These are phyloP conservation scores for Palythoa caribaeorum DNA, from an alignment of 92 coral and sea anemone genomes.

Conservation along the genomic window DNA sequence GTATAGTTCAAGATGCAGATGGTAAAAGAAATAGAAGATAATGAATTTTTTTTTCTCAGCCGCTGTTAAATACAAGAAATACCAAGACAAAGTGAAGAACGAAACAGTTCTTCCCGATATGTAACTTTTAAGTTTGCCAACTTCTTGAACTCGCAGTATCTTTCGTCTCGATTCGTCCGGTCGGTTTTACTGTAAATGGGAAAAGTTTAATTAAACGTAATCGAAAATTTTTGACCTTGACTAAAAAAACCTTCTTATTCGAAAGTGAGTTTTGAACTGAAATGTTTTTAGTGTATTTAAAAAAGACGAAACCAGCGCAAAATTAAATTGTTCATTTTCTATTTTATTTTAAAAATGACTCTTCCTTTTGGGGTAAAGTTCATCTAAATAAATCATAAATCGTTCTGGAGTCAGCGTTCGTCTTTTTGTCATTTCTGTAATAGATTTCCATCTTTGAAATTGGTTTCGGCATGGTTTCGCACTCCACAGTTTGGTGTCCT, in stretches of 20 bases:
- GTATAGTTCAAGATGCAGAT: slow-evolving; percentile 4
- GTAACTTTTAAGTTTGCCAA: no score
- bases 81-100: background rate
- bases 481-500: no score
- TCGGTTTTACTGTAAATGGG: background rate
- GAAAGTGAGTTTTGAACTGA: background rate
- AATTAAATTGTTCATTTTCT: background rate
- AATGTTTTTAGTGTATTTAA: background rate
- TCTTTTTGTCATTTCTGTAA: no score
- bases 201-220: background rate
- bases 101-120: no score
- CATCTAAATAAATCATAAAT: no score
- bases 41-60: background rate
- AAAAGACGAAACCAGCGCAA: background rate
- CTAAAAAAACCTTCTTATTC: background rate
- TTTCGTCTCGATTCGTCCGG: background rate
- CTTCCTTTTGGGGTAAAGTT: background rate
- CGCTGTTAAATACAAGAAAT: background rate
- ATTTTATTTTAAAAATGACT: background rate
- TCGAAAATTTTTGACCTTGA: background rate
- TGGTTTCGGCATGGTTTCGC: no score
- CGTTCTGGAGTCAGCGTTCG: no score
- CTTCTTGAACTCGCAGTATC: no score
- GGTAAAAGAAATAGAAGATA: background rate
- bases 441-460: no score